A percentile compares a stretch with the other conserved stretches of the same genome.
Evolutionary conservation across 2,888 invertebrate genomes (phyloP).

Genomic region (Drosophila eohydei): DNA sequence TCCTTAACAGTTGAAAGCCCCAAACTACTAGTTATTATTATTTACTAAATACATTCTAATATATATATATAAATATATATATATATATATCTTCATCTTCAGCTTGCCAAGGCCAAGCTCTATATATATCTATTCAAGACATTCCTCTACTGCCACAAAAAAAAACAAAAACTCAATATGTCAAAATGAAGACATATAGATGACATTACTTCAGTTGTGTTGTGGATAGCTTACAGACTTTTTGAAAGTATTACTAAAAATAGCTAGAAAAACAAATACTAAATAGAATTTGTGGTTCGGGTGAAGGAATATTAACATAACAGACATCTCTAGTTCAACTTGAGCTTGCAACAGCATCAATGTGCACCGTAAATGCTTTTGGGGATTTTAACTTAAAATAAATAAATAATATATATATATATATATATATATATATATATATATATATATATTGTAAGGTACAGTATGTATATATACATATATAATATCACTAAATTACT

Average conservation of each 20-base stretch:
- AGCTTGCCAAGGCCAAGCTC: not conserved
- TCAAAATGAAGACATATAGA: constrained; percentile 2
- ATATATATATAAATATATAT: no score
- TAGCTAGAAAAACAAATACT: constrained; percentile 26
- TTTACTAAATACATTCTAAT: no score
- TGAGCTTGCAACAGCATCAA: not conserved
- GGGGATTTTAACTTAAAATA: not conserved
- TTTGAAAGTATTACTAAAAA: constrained; percentile 43
- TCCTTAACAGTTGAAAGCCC: not conserved
- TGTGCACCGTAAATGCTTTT: not conserved
- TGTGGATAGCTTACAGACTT: constrained; percentile 9
- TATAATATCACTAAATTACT: not conserved
- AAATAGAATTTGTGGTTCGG: constrained; percentile 9
- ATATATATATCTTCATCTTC: no score
- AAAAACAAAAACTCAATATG: constrained; percentile 10
- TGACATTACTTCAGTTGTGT: constrained; percentile 11
- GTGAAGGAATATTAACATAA: constrained; percentile 13
- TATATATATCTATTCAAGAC: not conserved
- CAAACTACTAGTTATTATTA: not conserved
- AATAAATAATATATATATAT: not conserved
- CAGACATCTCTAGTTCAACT: not conserved
- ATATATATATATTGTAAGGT: not conserved
- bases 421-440: not conserved
- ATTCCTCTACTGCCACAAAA: constrained; percentile 27
- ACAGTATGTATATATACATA: not conserved